Evolutionary conservation across 1,140 invertebrate species (phyloP), one percentile per base, ranked within the genome.

Genomic region (Aphelinus atriplicis): DNA sequence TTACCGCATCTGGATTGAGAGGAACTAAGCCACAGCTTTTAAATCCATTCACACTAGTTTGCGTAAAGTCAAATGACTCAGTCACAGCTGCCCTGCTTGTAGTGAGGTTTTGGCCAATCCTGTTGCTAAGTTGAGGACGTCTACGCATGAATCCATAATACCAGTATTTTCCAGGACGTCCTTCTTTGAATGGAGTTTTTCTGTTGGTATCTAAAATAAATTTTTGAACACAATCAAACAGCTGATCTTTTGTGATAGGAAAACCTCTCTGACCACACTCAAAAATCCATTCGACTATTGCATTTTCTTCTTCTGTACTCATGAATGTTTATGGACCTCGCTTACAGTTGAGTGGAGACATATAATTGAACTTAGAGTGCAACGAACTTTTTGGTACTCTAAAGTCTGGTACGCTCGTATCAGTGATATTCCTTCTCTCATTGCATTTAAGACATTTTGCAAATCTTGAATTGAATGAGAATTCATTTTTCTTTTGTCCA

Each of bases 191-290:
- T 64, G 81, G 80, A 67, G 74, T 82, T 51, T 66, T 42, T 66
- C 65, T 79, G 47, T 84, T 81, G 71, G 80, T 47, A 56, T 80
- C 77, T 46, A 75, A 74, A 51, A 84, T 75, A 10, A 83, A 78
- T 70, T 79, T 74, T 78, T 83, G 75, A n/a, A 84, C 82, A 77
- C 79, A 84, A 70, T 81, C 79, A 9, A 79, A n/a, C 48, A 86
- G 73, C 61, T 78, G 46, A 46, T 81, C 74, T 78, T 79, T 80
- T 61, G 80, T 83, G n/a, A 81, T 57, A n/a, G 84, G 83, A 78
- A 84, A 80, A 63, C 81, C 81, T 58, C 66, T 75, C 69, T 80
- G 73, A 60, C 71, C 78, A 71, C 83, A 80, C 3, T 76, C 63
- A 63, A 80, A 73, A 50, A 82, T 63, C 84, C 83, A 85, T 63